Conservation (phyloP, 2,888 invertebrate genomes). For the Pheosia gnoma region DNA sequence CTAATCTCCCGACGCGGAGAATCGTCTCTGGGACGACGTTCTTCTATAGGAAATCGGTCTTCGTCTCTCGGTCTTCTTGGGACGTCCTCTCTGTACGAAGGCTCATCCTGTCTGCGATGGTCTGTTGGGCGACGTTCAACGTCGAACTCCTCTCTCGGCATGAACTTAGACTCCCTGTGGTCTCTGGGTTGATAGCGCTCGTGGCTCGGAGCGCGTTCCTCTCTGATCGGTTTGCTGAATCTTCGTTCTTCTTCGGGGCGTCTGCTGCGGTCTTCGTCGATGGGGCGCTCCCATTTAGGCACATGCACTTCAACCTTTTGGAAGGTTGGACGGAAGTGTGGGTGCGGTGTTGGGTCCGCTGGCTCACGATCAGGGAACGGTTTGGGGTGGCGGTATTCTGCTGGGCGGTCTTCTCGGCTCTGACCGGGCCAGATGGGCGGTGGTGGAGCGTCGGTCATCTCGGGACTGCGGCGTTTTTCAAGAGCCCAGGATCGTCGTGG, state of each 20-base stretch:
- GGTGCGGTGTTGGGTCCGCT: constrained; percentile 25
- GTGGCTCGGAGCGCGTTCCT: constrained; percentile 16
- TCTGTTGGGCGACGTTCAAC: constrained; percentile 24
- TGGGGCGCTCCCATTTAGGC: constrained; percentile 19
- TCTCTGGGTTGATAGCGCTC: constrained; percentile 27
- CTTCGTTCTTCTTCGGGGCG: constrained; percentile 41
- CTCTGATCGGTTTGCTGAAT: constrained; percentile 40
- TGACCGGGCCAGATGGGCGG: constrained; percentile 71
- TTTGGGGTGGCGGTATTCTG: constrained; percentile 18
- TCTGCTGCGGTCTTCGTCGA: constrained; percentile 26
- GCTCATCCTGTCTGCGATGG: constrained; percentile 23
- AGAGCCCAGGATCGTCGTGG: constrained; percentile 75
- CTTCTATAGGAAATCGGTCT: constrained; percentile 32
- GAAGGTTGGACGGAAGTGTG: constrained; percentile 38
- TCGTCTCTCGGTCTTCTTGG: constrained; percentile 28
- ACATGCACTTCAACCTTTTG: constrained; percentile 24
- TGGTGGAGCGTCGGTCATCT: constrained; percentile 60
- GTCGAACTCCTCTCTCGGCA: constrained; percentile 24
- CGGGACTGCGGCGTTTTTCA: constrained; percentile 69
- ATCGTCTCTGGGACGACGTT: constrained; percentile 33
- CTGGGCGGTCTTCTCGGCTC: constrained; percentile 31
- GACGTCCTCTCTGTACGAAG: constrained; percentile 21
- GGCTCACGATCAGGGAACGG: constrained; percentile 39
- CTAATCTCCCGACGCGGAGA: constrained; percentile 35
- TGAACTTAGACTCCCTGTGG: constrained; percentile 34